phyloP scores from a whole-genome alignment of 1,140 invertebrate species.

The Thaumetopoea pityocampa region DNA sequence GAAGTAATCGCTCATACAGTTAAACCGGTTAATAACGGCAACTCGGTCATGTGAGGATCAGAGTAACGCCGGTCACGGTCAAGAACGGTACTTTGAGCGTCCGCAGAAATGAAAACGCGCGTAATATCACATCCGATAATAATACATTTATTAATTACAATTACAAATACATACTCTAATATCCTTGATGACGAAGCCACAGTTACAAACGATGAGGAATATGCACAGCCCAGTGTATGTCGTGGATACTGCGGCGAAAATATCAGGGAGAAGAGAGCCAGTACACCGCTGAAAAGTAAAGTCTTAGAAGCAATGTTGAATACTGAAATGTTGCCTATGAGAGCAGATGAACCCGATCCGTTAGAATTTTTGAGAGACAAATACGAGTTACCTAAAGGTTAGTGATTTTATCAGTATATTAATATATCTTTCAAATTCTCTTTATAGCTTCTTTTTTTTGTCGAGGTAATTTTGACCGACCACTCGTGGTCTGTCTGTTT shows the following conservation, averaged over 20 bases:
- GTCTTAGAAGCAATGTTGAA: slow-evolving; percentile 46
- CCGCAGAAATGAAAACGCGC: no score
- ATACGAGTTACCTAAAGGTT: slow-evolving; percentile 53
- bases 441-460: neutral
- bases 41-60: slow-evolving; percentile 7
- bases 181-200: slow-evolving; percentile 17
- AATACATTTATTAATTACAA: neutral
- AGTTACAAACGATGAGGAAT: slow-evolving; percentile 23
- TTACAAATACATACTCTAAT: slow-evolving; percentile 10
- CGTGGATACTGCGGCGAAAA: slow-evolving; percentile 21
- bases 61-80: slow-evolving; percentile 9
- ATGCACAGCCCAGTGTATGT: slow-evolving; percentile 28
- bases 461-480: neutral
- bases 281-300: slow-evolving; percentile 28
- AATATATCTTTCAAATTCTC: neutral
- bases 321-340: slow-evolving; percentile 30
- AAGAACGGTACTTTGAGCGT: no score
- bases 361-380: slow-evolving; percentile 43
- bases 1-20: neutral
- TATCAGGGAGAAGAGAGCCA: slow-evolving; percentile 23
- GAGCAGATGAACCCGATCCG: slow-evolving; percentile 30
- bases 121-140: no score
- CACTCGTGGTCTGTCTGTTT: no score
- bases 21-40: slow-evolving; percentile 15
- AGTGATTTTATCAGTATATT: slow-evolving; percentile 8